Base-by-base conservation (phyloP, 2,888 invertebrate genomes). In the Callyntrura guangdongensis region DNA sequence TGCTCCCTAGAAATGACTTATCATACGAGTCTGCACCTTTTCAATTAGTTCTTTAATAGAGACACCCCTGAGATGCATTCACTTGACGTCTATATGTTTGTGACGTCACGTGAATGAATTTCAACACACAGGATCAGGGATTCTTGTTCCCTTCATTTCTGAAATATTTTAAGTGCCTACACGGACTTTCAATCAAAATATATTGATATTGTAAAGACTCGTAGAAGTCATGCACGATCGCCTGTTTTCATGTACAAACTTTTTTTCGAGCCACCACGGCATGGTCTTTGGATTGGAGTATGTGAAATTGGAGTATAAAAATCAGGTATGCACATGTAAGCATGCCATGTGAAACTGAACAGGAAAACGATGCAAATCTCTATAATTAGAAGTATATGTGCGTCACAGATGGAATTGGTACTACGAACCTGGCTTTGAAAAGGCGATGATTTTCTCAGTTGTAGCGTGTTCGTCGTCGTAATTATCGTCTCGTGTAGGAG, bases 401-500 rank as follows among this genome's bases (percentile, higher is more conserved):
- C 87, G 87, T 87, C 86, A 85, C 74, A 77, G 0, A 77, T 59
- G 49, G n/a, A 82, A 77, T 64, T 72, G 64, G 74, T 81, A 72
- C n/a, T 59, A 91, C 93, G 92, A 89, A 94, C 94, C 92, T 64
- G 92, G 92, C 91, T 92, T 93, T 72, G 94, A 93, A 90, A 94
- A 94, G 22, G 94, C 93, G 64, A 94, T 93, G 90, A 94, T 93
- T 88, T 93, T 94, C 69, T 94, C 92, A 9, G 93, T 93, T 12
- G 91, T 93, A 45, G 93, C 94, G 47, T 94, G 93, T 45, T 94
- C 94, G 79, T 94, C 94, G 81, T 93, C 93, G 81, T 92, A 92
- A 53, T 77, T 92, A 36, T 93, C 93, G 79, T 92, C 93, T 27
- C 90, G 69, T 22, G 91, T 90, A 11, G 92, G 91, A 77, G 93